Evolutionary conservation across 92 coral and sea anemone genomes (phyloP).

Genomic region (Nematostella vectensis): DNA sequence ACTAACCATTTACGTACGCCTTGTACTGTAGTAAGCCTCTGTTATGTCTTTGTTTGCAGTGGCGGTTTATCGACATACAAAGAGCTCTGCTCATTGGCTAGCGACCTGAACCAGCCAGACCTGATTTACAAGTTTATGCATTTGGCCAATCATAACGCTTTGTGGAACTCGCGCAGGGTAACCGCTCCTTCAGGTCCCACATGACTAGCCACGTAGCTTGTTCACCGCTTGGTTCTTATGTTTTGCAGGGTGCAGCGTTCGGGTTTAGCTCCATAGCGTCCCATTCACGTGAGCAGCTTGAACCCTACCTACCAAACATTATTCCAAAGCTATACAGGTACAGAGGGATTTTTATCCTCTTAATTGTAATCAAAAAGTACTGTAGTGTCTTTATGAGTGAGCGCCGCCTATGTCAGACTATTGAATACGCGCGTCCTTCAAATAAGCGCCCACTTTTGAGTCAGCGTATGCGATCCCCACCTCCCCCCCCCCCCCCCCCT

Average conservation of each 20-base stretch:
- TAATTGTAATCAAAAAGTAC: conserved; percentile 1
- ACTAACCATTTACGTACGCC: too few relatives aligned
- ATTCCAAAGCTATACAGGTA: conserved; percentile 99
- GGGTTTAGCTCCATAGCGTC: conserved; percentile 87
- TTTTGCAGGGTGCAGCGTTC: conserved; percentile 82
- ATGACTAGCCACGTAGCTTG: not conserved
- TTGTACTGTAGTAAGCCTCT: too few relatives aligned
- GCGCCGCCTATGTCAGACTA: not conserved
- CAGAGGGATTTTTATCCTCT: not conserved
- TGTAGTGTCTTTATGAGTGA: too few relatives aligned
- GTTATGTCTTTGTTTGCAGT: too few relatives aligned
- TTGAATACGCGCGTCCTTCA: too few relatives aligned
- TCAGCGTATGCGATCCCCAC: too few relatives aligned
- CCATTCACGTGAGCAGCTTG: conserved; percentile 88
- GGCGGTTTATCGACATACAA: conserved; percentile 86
- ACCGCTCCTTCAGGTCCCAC: not conserved
- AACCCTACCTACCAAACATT: conserved; percentile 83
- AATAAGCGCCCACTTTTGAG: too few relatives aligned
- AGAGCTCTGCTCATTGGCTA: conserved; percentile 96
- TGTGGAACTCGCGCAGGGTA: conserved; percentile 97
- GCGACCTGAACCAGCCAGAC: conserved; percentile 95
- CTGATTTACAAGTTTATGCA: conserved; percentile 94
- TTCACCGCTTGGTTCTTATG: not conserved
- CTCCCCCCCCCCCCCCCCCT: too few relatives aligned
- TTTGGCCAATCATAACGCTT: conserved; percentile 90